Evolutionary conservation across 1,140 invertebrate species (phyloP).

Genomic region (Caenorhabditis latens): DNA sequence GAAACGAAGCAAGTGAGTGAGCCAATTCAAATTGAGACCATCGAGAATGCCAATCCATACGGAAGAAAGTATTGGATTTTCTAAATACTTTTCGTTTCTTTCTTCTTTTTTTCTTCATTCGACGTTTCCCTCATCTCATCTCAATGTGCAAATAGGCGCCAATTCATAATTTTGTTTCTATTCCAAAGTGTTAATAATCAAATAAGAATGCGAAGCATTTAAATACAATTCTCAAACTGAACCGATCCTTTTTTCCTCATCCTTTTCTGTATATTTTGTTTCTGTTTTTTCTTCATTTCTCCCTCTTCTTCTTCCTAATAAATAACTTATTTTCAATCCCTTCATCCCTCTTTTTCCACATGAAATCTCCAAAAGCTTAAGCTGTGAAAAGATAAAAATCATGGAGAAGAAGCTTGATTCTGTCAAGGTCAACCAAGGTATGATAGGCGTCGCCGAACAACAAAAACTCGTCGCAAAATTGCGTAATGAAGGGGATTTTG

Average conservation of each 20-base stretch:
- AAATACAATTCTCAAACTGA: background rate
- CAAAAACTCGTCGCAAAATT: slow-evolving; percentile 50
- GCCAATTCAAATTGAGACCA: slow-evolving; percentile 43
- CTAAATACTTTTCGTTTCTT: background rate
- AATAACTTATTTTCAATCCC: slow-evolving; percentile 20
- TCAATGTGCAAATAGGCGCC: slow-evolving; percentile 52
- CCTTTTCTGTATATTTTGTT: background rate
- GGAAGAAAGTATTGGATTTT: slow-evolving; percentile 35
- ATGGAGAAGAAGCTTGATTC: slow-evolving; percentile 48
- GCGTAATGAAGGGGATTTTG: slow-evolving; percentile 53
- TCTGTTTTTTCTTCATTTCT: background rate
- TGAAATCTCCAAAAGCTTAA: background rate
- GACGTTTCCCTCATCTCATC: slow-evolving; percentile 25
- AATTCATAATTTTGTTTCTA: background rate
- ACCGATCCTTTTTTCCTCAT: background rate
- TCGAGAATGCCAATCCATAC: slow-evolving; percentile 32
- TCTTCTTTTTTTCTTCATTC: background rate
- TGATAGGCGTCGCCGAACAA: slow-evolving; percentile 44
- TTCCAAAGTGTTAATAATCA: slow-evolving; percentile 50
- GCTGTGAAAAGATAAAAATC: slow-evolving; percentile 40
- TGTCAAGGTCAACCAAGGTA: slow-evolving; percentile 41
- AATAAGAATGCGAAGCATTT: background rate
- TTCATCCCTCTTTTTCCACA: background rate
- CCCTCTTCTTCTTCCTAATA: slow-evolving; percentile 8
- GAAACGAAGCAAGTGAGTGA: slow-evolving; percentile 37